Percentiles rank a stretch among this genome's conserved stretches.
phyloP scores from a whole-genome alignment of 1,140 invertebrate species.

The Eueides isabella region DNA sequence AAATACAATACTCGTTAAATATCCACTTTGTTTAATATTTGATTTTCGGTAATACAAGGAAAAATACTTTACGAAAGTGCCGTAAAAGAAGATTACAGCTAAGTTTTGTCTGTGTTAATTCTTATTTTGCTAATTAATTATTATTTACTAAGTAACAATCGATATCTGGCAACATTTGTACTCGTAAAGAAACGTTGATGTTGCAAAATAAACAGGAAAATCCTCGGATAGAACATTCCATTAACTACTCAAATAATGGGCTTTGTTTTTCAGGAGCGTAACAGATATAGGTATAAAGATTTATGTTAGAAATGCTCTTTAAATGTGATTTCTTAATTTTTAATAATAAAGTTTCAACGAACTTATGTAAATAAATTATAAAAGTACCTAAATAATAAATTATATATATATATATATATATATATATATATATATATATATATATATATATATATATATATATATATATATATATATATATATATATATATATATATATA shows the following conservation, averaged over 20 bases:
- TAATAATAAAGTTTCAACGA: not conserved
- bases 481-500: no score
- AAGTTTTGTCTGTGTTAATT: not conserved
- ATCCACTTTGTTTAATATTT: no score
- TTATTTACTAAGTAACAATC: not conserved
- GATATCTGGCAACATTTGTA: not conserved
- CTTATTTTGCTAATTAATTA: not conserved
- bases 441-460: no score
- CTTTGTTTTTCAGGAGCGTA: constrained; percentile 6
- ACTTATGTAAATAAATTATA: no score
- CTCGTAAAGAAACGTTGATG: not conserved
- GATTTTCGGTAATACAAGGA: not conserved
- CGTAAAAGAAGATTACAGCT: not conserved
- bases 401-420: no score
- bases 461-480: no score
- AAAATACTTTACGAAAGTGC: not conserved
- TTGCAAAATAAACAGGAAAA: constrained; percentile 22
- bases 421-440: no score
- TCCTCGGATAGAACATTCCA: constrained; percentile 16
- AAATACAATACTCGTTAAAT: no score
- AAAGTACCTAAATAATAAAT: no score
- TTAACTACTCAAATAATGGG: constrained; percentile 22
- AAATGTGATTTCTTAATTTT: no score
- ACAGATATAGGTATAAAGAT: not conserved
- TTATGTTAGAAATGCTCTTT: not conserved